These are phyloP conservation scores for Cephalopholis sonnerati DNA, from an alignment of 2,113 vertebrate species.

Conservation along the genomic window DNA sequence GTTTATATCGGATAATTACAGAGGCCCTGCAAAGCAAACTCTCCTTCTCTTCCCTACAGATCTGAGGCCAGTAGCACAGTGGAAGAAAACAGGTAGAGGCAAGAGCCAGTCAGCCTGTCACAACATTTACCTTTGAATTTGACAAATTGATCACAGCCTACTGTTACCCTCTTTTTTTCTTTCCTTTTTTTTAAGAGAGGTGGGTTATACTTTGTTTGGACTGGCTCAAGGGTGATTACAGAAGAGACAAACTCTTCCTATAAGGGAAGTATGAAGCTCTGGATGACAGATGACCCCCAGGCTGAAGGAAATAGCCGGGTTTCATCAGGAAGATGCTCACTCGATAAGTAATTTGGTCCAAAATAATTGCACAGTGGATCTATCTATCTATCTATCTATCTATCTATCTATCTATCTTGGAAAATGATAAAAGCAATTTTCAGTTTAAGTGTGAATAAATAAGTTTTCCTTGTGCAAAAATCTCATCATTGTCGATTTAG, in stretches of 20 bases:
- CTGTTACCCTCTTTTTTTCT: constrained; percentile 28
- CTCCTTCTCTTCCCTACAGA: neutral
- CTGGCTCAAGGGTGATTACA: constrained; percentile 47
- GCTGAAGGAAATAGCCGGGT: constrained; percentile 60
- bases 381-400: constrained; percentile 1
- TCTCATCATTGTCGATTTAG: neutral
- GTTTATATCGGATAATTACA: constrained; percentile 27
- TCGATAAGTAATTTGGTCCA: constrained; percentile 66
- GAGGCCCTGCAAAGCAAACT: neutral
- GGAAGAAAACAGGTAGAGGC: constrained; percentile 65
- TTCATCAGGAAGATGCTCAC: constrained; percentile 64
- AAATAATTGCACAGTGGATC: constrained; percentile 65
- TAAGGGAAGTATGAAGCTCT: constrained; percentile 31
- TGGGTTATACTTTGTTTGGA: constrained; percentile 38
- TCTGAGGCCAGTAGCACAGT: constrained; percentile 21
- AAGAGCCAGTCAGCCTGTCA: constrained; percentile 66
- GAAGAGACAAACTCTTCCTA: constrained; percentile 40
- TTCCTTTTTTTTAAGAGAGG: neutral
- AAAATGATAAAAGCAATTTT: neutral
- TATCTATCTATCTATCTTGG: constrained; percentile 1
- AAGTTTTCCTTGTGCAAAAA: neutral
- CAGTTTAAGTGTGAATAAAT: neutral
- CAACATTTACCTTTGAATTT: constrained; percentile 69
- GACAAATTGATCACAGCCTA: constrained; percentile 72
- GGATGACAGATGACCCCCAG: constrained; percentile 69